Evolutionary conservation across 2,888 invertebrate species (phyloP), one percentile per base, ranked within the genome.

Genomic region (Drosophila austrosaltans): DNA sequence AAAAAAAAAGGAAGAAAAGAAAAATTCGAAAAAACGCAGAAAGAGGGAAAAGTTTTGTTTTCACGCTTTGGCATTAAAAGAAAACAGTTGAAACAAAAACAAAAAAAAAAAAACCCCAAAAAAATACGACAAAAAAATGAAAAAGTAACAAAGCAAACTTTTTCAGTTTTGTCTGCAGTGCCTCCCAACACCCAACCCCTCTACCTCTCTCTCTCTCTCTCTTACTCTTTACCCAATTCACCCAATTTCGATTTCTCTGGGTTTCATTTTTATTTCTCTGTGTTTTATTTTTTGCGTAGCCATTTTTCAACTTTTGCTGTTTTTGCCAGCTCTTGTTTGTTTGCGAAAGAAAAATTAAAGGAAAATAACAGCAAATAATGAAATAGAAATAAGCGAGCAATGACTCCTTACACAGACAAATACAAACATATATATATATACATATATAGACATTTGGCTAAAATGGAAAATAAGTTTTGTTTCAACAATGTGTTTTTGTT

Each of bases 31-130:
- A 78, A 60, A 53, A 12, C 62, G 32, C 42, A 56, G 61, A 57
- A 57, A 67, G 54, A 59, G 39, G 60, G 39, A 62, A 64, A 76
- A 88, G 86, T 87, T 78, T 87, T 85, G 80, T 89, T 86, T 81
- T 76, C 84, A 80, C 76, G 87, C 77, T 72, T 72, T 75, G 70
- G 72, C 77, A 77, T 68, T 78, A 72, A 70, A 69, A 65, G 79
- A 78, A 89, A 80, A 78, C 76, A 76, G 74, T 77, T 68, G 54
- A 57, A 48, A 65, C 30, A 69, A 75, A 69, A 66, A 75, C 42
- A 25, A 40, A 16, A 44, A 44, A 53, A 39, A 36, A 59, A 53
- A n/a, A 22, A 56, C 16, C 12, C 53, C 28, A 36, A 36, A 40
- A 48, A 54, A 69, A 75, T 70, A 66, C 58, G 56, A 56, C 44